Conservation (phyloP, 2,888 invertebrate species). For the Salpingus planirostris region DNA sequence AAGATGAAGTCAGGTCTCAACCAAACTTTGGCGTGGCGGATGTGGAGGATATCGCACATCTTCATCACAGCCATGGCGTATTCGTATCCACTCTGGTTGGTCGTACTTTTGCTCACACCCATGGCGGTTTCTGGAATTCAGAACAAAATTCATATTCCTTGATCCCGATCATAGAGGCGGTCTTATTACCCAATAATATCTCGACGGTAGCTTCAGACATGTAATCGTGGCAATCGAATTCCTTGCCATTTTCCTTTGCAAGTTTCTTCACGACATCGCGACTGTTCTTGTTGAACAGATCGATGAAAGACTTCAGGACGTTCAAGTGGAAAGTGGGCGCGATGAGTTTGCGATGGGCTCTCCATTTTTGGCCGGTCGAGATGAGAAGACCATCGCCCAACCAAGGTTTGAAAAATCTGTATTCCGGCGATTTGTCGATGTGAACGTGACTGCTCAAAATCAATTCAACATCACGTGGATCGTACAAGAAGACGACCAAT, state of each 20-base stretch:
- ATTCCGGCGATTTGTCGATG: conserved; percentile 72
- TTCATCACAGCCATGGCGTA: conserved; percentile 86
- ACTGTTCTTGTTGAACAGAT: conserved; percentile 76
- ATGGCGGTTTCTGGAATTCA: conserved; percentile 65
- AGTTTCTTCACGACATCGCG: conserved; percentile 63
- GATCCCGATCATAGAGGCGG: too few species aligned
- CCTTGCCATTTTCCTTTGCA: conserved; percentile 59
- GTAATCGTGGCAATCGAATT: conserved; percentile 73
- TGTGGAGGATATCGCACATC: conserved; percentile 77
- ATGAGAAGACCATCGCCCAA: conserved; percentile 74
- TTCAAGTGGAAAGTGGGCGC: conserved; percentile 85
- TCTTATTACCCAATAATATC: conserved; percentile 63
- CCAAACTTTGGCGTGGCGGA: conserved; percentile 74
- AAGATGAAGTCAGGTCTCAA: conserved; percentile 69
- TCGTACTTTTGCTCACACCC: conserved; percentile 78
- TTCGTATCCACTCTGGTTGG: conserved; percentile 72
- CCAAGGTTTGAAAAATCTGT: conserved; percentile 76
- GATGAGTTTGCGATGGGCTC: conserved; percentile 74
- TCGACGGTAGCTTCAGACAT: conserved; percentile 81
- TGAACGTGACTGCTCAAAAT: conserved; percentile 71
- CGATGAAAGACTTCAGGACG: conserved; percentile 78
- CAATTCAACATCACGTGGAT: conserved; percentile 70
- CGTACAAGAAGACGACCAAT: conserved; percentile 62
- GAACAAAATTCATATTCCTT: not conserved
- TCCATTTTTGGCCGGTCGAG: conserved; percentile 79